Percentiles rank a stretch among this genome's conserved stretches.
Evolutionary conservation across 1,140 invertebrate species (phyloP).

Genomic region (Tetramorium parvispinum): DNA sequence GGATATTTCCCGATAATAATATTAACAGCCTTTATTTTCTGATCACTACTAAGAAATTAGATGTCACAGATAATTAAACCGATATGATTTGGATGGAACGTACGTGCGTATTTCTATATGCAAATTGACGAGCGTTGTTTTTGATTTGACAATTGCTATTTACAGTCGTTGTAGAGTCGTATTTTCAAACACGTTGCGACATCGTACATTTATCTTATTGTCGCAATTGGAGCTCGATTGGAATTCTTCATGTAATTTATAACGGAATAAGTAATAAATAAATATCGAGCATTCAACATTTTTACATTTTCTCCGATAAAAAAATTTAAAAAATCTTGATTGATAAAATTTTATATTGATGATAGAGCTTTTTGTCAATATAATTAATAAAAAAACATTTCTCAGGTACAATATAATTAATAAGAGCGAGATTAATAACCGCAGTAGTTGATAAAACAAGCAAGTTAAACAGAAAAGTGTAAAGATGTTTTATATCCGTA

Average conservation of each 20-base stretch:
- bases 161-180: background rate
- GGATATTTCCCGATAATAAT: slow-evolving; percentile 1
- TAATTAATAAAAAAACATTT: background rate
- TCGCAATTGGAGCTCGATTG: background rate
- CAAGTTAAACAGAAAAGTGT: background rate
- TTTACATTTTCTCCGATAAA: background rate
- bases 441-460: background rate
- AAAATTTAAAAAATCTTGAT: background rate
- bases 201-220: background rate
- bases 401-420: background rate
- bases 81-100: background rate
- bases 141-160: background rate
- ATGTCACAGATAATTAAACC: slow-evolving; percentile 1
- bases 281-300: background rate
- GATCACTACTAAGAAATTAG: slow-evolving; percentile 26
- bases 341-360: background rate
- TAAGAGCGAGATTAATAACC: background rate
- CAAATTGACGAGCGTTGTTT: background rate
- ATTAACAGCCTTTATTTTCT: slow-evolving; percentile 18
- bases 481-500: background rate
- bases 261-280: background rate
- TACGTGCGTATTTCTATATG: background rate
- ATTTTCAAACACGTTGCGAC: background rate
- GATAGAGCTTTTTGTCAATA: background rate
- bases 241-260: background rate